phyloP scores from a whole-genome alignment of 2,797 vertebrate genomes.

The Otolemur crassicaudatus region DNA sequence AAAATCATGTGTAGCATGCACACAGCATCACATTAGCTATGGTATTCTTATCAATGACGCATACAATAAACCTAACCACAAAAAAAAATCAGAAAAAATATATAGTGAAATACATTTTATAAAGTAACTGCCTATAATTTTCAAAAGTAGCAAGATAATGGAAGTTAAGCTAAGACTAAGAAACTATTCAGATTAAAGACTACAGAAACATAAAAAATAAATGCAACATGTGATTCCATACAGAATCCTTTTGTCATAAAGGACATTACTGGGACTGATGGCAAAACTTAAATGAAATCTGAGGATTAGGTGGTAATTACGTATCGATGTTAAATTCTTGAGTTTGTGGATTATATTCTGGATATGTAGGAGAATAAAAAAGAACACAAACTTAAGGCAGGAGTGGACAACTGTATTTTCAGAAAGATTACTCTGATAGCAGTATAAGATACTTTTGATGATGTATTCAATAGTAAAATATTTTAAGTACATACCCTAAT shows the following conservation, averaged over 20 bases:
- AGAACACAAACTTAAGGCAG: not conserved
- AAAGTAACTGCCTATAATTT: not conserved
- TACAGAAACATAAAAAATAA: not conserved
- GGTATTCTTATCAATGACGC: not conserved
- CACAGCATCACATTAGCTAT: not conserved
- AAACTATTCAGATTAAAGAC: not conserved
- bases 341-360: not conserved
- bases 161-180: conserved; percentile 17
- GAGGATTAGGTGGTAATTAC: not conserved
- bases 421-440: not conserved
- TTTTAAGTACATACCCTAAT: not conserved
- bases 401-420: not conserved
- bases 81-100: not conserved
- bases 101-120: not conserved
- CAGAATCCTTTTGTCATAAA: not conserved
- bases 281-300: not conserved
- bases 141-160: not conserved
- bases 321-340: not conserved
- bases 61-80: not conserved
- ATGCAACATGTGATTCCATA: not conserved
- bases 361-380: not conserved
- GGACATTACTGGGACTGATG: not conserved
- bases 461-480: not conserved
- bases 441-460: not conserved
- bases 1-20: not conserved